phyloP scores from a whole-genome alignment of 2,888 invertebrate genomes.

The Nebria brevicollis region DNA sequence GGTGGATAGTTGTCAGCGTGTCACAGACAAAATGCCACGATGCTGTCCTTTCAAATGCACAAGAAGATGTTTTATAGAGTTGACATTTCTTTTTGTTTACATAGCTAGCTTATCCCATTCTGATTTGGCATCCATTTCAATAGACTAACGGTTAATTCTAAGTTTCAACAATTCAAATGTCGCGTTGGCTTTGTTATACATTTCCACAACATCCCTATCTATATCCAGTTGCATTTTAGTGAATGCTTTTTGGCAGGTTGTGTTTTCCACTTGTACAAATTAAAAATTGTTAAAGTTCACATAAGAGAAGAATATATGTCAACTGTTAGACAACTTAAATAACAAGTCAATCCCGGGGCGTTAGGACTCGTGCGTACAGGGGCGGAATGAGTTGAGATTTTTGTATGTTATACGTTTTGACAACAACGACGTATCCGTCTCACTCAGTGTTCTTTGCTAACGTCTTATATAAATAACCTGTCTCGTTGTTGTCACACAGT shows the following conservation, averaged over 20 bases:
- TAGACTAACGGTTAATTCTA: too few species aligned
- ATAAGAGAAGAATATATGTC: neutral
- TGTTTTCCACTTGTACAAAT: too few species aligned
- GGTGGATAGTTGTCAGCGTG: constrained; percentile 1
- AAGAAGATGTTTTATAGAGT: neutral
- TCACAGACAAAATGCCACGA: constrained; percentile 1
- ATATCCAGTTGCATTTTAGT: too few species aligned
- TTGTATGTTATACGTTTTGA: neutral
- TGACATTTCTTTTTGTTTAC: neutral
- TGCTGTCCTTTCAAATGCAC: neutral
- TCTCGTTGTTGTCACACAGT: constrained; percentile 16
- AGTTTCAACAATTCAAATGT: too few species aligned
- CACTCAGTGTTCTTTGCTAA: neutral
- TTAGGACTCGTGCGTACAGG: neutral
- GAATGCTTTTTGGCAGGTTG: too few species aligned
- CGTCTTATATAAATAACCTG: constrained; percentile 31
- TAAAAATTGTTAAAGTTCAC: too few species aligned
- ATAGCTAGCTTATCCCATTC: neutral
- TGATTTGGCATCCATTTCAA: neutral
- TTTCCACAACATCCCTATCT: too few species aligned
- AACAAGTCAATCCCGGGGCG: neutral
- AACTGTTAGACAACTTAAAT: neutral
- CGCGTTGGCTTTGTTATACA: too few species aligned
- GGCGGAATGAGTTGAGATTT: neutral
- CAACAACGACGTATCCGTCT: neutral